Evolutionary conservation across 2,888 invertebrate species (phyloP).

Genomic region (Lithophane leautieri): DNA sequence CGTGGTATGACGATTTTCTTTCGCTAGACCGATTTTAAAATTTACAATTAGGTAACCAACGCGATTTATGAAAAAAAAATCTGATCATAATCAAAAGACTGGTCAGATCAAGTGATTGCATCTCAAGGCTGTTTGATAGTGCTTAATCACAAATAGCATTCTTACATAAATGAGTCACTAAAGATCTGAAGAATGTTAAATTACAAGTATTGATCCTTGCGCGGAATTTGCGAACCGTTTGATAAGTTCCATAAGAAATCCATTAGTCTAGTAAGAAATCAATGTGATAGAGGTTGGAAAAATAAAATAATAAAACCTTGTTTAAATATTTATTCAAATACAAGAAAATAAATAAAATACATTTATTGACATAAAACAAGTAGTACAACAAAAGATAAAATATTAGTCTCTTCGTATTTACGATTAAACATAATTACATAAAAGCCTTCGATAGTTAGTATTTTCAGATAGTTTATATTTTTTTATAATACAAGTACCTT

Average conservation of each 20-base stretch:
- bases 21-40: not conserved
- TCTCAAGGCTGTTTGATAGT: constrained; percentile 44
- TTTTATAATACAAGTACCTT: not conserved
- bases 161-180: constrained; percentile 49
- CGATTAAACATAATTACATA: not conserved
- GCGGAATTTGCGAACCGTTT: constrained; percentile 12
- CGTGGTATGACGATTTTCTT: not conserved
- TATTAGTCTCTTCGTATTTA: not conserved
- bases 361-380: not conserved
- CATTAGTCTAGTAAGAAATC: not conserved
- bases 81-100: constrained; percentile 9
- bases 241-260: not conserved
- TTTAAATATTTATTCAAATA: not conserved
- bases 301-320: not conserved
- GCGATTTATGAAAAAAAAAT: not conserved
- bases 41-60: not conserved
- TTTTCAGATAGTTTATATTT: too few relatives aligned
- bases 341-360: not conserved
- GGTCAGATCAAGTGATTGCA: constrained; percentile 32
- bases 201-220: constrained; percentile 32
- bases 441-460: not conserved
- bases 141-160: constrained; percentile 43
- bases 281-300: not conserved
- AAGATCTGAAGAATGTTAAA: constrained; percentile 56
- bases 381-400: not conserved